Percentiles rank a stretch among this genome's conserved stretches.
phyloP scores from a whole-genome alignment of 1,140 invertebrate species.

The Leucophenga varia region DNA sequence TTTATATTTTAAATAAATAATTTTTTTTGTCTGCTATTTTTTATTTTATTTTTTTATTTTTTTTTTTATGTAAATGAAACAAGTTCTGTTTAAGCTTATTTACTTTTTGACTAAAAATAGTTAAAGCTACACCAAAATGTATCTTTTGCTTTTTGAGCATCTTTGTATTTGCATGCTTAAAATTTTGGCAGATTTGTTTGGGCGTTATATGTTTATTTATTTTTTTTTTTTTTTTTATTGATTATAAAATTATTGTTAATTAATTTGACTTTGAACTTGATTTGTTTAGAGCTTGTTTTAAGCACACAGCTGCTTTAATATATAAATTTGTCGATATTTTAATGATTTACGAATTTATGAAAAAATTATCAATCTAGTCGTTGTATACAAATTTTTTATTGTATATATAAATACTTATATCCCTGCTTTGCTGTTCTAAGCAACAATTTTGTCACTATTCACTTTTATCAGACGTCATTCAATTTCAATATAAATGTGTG shows the following conservation, averaged over 20 bases:
- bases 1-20: not conserved
- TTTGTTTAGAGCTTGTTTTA: constrained; percentile 45
- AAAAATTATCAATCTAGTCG: no score
- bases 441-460: no score
- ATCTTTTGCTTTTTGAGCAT: not conserved
- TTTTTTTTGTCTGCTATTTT: constrained; percentile 18
- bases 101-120: no score
- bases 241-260: constrained; percentile 48
- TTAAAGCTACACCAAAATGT: no score
- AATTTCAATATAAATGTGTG: not conserved
- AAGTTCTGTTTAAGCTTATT: not conserved
- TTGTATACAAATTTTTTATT: no score
- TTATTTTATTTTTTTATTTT: constrained; percentile 50
- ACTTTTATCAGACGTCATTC: not conserved
- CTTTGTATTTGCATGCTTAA: no score
- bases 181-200: constrained; percentile 14
- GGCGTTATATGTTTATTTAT: constrained; percentile 6
- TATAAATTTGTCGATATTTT: no score
- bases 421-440: no score
- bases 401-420: no score
- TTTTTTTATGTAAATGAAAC: not conserved
- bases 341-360: no score
- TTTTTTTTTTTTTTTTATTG: constrained; percentile 25
- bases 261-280: constrained; percentile 53
- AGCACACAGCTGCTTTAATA: constrained; percentile 14